Conservation (phyloP, 2,888 invertebrate genomes). For the Diarsia mendica region DNA sequence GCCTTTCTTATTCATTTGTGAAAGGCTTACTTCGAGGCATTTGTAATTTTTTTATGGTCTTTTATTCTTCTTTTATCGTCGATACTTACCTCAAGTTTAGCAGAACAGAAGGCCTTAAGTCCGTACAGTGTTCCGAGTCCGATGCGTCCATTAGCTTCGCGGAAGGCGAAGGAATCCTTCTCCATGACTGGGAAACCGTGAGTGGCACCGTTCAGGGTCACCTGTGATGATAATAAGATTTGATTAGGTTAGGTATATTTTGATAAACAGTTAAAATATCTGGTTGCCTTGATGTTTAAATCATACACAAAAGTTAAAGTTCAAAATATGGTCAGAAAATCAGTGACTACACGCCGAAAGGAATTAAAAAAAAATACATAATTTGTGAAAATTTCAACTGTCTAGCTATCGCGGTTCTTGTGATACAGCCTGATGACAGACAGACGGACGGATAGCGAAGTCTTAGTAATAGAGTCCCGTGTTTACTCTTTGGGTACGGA, state of each 20-base stretch:
- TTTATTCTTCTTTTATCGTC: neutral
- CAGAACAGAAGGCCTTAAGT: conserved; percentile 90
- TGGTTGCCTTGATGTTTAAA: neutral
- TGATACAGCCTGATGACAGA: no score
- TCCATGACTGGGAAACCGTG: conserved; percentile 92
- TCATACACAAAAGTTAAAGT: neutral
- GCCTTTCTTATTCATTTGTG: no score
- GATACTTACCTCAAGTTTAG: conserved; percentile 88
- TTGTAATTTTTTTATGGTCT: neutral
- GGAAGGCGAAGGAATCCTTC: conserved; percentile 91
- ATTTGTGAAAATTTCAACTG: no score
- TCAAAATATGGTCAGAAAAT: neutral
- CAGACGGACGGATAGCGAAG: no score
- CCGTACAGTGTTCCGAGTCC: conserved; percentile 92
- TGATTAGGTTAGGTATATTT: neutral
- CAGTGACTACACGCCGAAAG: neutral
- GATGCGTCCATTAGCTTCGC: conserved; percentile 89
- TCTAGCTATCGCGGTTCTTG: no score
- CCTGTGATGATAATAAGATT: conserved; percentile 75
- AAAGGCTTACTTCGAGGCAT: neutral
- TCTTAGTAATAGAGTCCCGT: no score
- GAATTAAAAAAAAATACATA: neutral
- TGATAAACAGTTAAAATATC: neutral
- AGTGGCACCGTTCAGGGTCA: conserved; percentile 91
- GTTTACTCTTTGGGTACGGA: no score